phyloP scores from a whole-genome alignment of 2,888 invertebrate genomes.

The Drymonia ruficornis region DNA sequence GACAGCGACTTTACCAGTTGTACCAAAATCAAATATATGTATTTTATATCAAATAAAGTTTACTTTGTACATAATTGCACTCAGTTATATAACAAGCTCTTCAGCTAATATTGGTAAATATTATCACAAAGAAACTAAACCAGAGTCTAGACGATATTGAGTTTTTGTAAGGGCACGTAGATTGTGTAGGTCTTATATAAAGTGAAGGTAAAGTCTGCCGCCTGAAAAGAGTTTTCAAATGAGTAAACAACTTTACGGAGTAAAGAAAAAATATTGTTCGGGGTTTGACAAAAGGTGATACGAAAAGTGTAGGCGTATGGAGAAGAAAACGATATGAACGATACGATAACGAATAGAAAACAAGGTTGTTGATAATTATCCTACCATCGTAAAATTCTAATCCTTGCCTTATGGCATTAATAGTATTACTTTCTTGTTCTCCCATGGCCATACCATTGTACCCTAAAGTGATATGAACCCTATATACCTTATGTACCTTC shows the following conservation, averaged over 20 bases:
- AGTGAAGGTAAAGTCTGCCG: slow-evolving; percentile 11
- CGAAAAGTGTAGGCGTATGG: not conserved
- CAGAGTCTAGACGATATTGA: slow-evolving; percentile 32
- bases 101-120: slow-evolving; percentile 8
- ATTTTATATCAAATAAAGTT: not conserved
- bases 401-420: no score
- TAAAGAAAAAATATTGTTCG: not conserved
- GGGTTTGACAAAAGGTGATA: not conserved
- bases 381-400: no score
- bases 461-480: no score
- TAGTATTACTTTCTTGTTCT: no score
- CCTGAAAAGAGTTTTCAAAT: slow-evolving; percentile 1
- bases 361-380: no score
- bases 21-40: no score
- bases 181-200: slow-evolving; percentile 7
- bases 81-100: not conserved
- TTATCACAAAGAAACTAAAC: slow-evolving; percentile 16
- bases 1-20: no score
- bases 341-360: no score
- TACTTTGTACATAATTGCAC: not conserved
- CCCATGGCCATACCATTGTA: no score
- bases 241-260: slow-evolving; percentile 2
- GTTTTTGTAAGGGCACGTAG: slow-evolving; percentile 17
- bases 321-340: not conserved
- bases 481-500: no score